Evolutionary conservation across 1,140 invertebrate genomes (phyloP).

Genomic region (Periplaneta americana): DNA sequence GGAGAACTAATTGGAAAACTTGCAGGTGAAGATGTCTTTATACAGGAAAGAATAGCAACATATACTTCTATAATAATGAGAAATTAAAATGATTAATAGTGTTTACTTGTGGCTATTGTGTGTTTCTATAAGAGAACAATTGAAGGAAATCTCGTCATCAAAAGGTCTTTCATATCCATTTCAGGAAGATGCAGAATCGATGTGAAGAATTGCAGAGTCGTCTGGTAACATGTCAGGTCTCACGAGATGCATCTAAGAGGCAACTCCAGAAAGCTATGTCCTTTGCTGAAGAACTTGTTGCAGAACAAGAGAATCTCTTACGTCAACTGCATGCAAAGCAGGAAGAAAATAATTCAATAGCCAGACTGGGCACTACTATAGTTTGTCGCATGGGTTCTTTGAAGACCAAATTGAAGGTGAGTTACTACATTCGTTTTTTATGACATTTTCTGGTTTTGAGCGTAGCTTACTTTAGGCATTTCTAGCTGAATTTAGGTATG

Average conservation of each 20-base stretch:
- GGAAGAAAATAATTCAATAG: conserved; percentile 45
- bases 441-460: background rate
- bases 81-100: background rate
- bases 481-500: too few species aligned
- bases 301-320: conserved; percentile 45
- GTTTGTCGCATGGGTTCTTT: conserved; percentile 43
- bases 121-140: background rate
- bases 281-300: conserved; percentile 47
- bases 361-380: conserved; percentile 43
- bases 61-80: background rate
- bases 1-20: background rate
- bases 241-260: conserved; percentile 44
- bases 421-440: background rate
- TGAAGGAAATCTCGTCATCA: background rate
- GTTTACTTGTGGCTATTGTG: background rate
- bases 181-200: conserved; percentile 41
- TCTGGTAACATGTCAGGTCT: conserved; percentile 41
- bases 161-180: conserved; percentile 18
- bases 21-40: background rate
- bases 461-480: too few species aligned
- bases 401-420: conserved; percentile 41
- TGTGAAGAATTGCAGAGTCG: conserved; percentile 39
- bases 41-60: background rate
- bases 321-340: conserved; percentile 40
- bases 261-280: conserved; percentile 48